Evolutionary conservation across 1,140 invertebrate species (phyloP).

Genomic region (Homarus americanus): DNA sequence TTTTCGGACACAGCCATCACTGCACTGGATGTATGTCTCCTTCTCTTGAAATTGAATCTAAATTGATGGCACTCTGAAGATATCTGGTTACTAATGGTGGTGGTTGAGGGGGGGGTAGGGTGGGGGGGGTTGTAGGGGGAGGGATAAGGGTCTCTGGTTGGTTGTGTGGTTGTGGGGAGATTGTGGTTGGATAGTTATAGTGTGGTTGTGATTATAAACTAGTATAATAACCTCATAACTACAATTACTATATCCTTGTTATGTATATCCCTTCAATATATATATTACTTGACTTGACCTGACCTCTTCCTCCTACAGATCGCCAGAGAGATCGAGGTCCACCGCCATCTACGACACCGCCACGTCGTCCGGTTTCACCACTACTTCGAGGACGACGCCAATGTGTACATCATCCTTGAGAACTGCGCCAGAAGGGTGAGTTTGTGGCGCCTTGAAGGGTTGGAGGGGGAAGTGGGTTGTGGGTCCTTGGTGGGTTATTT

Average conservation of each 20-base stretch:
- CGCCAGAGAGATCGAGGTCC: slow-evolving; percentile 83
- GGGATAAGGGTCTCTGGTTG: neutral
- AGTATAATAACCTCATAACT: too few species aligned
- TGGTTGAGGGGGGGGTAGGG: neutral
- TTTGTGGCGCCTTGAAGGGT: too few species aligned
- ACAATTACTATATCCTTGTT: too few species aligned
- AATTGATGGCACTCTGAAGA: slow-evolving; percentile 31
- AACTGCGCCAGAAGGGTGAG: slow-evolving; percentile 81
- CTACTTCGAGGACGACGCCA: slow-evolving; percentile 83
- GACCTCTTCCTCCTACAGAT: slow-evolving; percentile 79
- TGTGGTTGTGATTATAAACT: neutral
- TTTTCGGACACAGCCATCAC: too few species aligned
- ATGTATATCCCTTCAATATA: neutral
- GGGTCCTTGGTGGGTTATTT: too few species aligned
- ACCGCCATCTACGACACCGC: slow-evolving; percentile 81
- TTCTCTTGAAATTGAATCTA: slow-evolving; percentile 13
- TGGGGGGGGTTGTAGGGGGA: neutral
- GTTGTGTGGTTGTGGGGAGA: neutral
- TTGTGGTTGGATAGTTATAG: neutral
- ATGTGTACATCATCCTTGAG: slow-evolving; percentile 85
- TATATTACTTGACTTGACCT: neutral
- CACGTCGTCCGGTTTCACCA: slow-evolving; percentile 83
- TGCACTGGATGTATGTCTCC: neutral
- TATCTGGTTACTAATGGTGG: slow-evolving; percentile 32
- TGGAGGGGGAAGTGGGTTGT: too few species aligned